Evolutionary conservation across 2,113 vertebrate species (phyloP).

Genomic region (Semicossyphus pulcher): DNA sequence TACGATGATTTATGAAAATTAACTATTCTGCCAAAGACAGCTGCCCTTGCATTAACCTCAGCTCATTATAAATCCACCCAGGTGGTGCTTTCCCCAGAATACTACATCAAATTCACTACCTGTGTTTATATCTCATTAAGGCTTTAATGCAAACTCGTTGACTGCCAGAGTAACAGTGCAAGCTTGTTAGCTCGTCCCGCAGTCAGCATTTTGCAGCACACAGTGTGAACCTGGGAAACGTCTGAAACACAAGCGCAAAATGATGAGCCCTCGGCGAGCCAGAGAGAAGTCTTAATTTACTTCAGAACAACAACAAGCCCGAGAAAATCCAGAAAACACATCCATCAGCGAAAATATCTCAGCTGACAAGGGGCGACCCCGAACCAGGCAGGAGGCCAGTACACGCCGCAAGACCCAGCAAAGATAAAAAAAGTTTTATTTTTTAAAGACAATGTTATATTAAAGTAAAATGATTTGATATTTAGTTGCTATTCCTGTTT

Average conservation of each 20-base stretch:
- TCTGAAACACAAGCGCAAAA: background rate
- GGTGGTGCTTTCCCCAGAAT: conserved; percentile 6
- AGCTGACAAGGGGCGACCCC: conserved; percentile 9
- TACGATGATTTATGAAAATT: conserved; percentile 12
- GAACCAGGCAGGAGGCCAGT: background rate
- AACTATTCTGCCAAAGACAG: conserved; percentile 11
- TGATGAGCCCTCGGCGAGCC: conserved; percentile 7
- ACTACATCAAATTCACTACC: background rate
- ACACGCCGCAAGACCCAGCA: background rate
- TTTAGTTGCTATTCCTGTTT: no score
- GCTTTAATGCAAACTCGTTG: background rate
- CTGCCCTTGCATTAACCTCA: conserved; percentile 11
- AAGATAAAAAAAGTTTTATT: background rate
- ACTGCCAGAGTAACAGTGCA: background rate
- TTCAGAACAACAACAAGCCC: background rate
- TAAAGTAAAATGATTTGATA: background rate
- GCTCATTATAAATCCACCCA: conserved; percentile 9
- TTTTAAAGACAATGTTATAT: background rate
- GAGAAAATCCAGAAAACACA: conserved; percentile 4
- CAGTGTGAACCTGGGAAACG: background rate
- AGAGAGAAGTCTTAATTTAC: background rate
- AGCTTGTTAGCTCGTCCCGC: background rate
- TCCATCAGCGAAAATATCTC: background rate
- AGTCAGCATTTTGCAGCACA: conserved; percentile 1
- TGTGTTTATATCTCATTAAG: conserved; percentile 9